Conservation (phyloP, 2,113 vertebrate genomes). For the Deroptyus accipitrinus region DNA sequence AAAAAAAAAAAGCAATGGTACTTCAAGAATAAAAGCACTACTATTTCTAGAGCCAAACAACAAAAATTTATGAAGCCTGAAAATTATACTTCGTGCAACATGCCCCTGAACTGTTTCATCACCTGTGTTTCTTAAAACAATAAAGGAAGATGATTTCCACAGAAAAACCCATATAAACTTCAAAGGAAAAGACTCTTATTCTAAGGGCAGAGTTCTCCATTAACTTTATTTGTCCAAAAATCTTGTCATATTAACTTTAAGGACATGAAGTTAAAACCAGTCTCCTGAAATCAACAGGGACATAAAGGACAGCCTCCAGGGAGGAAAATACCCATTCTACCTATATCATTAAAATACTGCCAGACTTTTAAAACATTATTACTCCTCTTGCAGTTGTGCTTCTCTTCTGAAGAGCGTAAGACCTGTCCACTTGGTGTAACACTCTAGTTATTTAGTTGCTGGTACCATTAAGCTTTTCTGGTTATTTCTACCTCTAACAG, state of each 20-base stretch:
- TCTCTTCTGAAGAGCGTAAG: background rate
- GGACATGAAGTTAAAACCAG: background rate
- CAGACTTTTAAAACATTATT: background rate
- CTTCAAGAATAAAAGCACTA: background rate
- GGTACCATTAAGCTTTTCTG: background rate
- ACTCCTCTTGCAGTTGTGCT: background rate
- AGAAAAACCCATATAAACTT: background rate
- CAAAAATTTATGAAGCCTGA: constrained; percentile 16
- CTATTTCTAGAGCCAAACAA: background rate
- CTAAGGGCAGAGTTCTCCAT: background rate
- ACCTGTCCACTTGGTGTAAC: background rate
- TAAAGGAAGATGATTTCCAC: background rate
- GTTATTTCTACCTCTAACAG: background rate
- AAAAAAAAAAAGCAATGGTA: background rate
- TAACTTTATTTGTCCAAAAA: background rate
- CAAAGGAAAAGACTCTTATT: background rate
- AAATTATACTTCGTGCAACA: background rate
- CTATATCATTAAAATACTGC: background rate
- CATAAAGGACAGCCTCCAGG: background rate
- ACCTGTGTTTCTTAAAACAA: background rate
- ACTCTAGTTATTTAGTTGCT: background rate
- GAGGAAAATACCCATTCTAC: background rate
- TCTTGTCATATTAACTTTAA: background rate
- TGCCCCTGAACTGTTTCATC: background rate
- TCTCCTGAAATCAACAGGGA: background rate